Evolutionary conservation across 2,113 vertebrate genomes (phyloP), one percentile per base, ranked within the genome.

Genomic region (Semnornis frantzii): DNA sequence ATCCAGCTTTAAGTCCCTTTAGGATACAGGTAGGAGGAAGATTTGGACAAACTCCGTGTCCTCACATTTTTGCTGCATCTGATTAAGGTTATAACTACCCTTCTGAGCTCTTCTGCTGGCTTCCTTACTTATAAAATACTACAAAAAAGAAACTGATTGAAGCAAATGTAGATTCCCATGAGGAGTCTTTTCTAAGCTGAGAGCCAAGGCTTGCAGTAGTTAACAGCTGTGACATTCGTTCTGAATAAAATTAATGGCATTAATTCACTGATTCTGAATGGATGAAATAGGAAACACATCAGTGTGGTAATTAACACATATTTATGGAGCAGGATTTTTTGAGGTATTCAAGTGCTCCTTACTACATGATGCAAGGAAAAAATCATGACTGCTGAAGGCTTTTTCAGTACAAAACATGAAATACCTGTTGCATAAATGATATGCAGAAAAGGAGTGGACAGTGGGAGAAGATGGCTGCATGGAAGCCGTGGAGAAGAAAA

Each of bases 61-160:
- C 77, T 85, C 33, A 13, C 48, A 74, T 85, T 81, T 85, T 91
- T 92, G 72, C 87, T 96, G 87, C 63, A 91, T 68, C 71, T 90
- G 76, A 83, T 82, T 85, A 83, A 94, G 69, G 64, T 15, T 82
- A 95, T 92, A 97, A 93, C 68, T 37, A 93, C 82, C 82, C 79
- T 87, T 62, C 82, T 57, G 52, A 77, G 57, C 64, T 83, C 59
- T 66, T 81, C 52, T 70, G 31, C 59, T 85, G 39, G 59, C 19
- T 86, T 76, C 68, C 86, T 89, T 96, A 92, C 92, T 94, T 95
- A 93, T 39, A 84, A 95, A 93, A 87, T 39, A 62, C 16, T 65
- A 30, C 8, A 60, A 83, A 94, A 93, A 95, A 50, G 28, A 89
- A 94, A 93, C 55, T 48, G 39, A 70, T 88, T 18, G 21, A 95